phyloP scores from a whole-genome alignment of 1,140 invertebrate genomes.

The Aradophagus sp. region DNA sequence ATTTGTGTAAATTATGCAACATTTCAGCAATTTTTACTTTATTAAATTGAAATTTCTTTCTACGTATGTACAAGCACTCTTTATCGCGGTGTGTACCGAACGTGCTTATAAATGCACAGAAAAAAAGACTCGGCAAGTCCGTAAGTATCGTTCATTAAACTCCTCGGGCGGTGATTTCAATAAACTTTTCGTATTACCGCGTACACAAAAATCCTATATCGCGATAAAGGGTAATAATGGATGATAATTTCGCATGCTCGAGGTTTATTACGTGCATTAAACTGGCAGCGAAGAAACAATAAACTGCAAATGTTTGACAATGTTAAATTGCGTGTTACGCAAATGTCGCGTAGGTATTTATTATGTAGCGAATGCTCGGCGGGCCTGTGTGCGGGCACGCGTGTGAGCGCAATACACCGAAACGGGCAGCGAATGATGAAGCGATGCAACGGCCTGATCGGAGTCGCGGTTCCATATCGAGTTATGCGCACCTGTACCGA shows the following conservation, averaged over 20 bases:
- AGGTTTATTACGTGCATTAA: constrained; percentile 11
- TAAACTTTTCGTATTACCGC: too few relatives aligned
- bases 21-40: too few relatives aligned
- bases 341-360: constrained; percentile 38
- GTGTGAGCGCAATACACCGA: constrained; percentile 9
- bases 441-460: constrained; percentile 47
- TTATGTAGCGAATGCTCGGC: constrained; percentile 24
- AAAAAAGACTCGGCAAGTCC: too few relatives aligned
- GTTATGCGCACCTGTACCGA: constrained; percentile 67
- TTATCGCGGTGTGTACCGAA: too few relatives aligned
- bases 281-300: constrained; percentile 30
- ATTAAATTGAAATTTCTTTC: too few relatives aligned
- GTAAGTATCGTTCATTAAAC: too few relatives aligned
- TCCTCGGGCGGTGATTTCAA: too few relatives aligned
- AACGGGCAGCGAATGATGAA: constrained; percentile 23
- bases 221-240: constrained; percentile 4
- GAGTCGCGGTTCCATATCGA: constrained; percentile 60
- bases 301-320: constrained; percentile 30
- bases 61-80: too few relatives aligned
- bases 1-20: too few relatives aligned
- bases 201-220: too few relatives aligned
- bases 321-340: constrained; percentile 38
- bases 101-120: too few relatives aligned
- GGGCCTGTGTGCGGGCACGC: constrained; percentile 1
- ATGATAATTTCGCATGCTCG: constrained; percentile 23